Conservation (phyloP, 2,888 invertebrate genomes). For the Autographa gamma region DNA sequence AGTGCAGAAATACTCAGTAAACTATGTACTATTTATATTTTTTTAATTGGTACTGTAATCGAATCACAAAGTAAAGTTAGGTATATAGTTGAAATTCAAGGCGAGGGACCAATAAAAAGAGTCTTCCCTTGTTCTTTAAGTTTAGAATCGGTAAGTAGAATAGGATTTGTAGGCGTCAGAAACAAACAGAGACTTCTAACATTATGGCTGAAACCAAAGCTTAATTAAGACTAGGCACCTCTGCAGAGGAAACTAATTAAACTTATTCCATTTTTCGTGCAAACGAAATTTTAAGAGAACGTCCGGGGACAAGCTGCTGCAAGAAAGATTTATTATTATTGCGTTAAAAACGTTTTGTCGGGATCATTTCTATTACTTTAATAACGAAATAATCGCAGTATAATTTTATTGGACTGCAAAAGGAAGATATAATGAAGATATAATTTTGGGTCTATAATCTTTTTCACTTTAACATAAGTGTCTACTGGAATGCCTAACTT, state of each 20-base stretch:
- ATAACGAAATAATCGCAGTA: slow-evolving; percentile 25
- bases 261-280: slow-evolving; percentile 84
- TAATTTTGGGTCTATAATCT: not conserved
- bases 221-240: slow-evolving; percentile 84
- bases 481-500: too few species aligned
- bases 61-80: not conserved
- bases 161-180: slow-evolving; percentile 64
- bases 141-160: slow-evolving; percentile 55
- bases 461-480: too few species aligned
- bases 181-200: slow-evolving; percentile 71
- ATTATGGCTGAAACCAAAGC: slow-evolving; percentile 76
- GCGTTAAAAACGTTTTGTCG: slow-evolving; percentile 62
- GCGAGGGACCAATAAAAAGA: slow-evolving; percentile 15
- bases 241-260: slow-evolving; percentile 83
- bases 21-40: too few species aligned
- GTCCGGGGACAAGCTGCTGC: slow-evolving; percentile 70
- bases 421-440: not conserved
- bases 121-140: slow-evolving; percentile 34
- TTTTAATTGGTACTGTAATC: not conserved
- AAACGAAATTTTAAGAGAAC: slow-evolving; percentile 80
- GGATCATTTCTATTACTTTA: slow-evolving; percentile 55
- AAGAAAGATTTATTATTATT: slow-evolving; percentile 73
- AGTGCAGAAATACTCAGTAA: too few species aligned
- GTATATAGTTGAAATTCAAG: slow-evolving; percentile 23
- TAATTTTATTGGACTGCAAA: slow-evolving; percentile 8